Percentiles rank a stretch among this genome's conserved stretches.
Conservation (phyloP, 2,888 invertebrate genomes). For the Noctua fimbriata region DNA sequence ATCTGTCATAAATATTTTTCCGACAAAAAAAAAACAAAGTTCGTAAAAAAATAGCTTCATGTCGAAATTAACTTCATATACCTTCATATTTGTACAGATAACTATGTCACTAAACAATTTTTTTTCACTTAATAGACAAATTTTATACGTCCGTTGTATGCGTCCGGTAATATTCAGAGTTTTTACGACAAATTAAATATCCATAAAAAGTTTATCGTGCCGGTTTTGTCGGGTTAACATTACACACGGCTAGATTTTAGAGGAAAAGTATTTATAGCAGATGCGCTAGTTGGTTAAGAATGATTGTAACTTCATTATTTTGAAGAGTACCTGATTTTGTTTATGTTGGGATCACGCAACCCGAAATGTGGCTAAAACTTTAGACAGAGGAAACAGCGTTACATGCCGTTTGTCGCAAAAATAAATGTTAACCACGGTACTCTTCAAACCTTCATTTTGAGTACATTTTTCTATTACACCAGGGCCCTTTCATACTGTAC, state of each 20-base stretch:
- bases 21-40: neutral
- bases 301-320: slow-evolving; percentile 18
- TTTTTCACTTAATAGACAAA: neutral
- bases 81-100: neutral
- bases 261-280: slow-evolving; percentile 39
- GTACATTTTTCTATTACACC: slow-evolving; percentile 21
- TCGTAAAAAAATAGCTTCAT: neutral
- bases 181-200: slow-evolving; percentile 22
- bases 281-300: slow-evolving; percentile 40
- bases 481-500: slow-evolving; percentile 25
- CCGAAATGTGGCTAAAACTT: neutral
- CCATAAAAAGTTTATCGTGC: slow-evolving; percentile 11
- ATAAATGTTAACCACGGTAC: slow-evolving; percentile 19
- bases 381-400: neutral
- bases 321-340: slow-evolving; percentile 17
- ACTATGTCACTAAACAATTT: neutral
- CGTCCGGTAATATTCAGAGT: slow-evolving; percentile 5
- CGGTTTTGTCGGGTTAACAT: slow-evolving; percentile 10
- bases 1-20: slow-evolving; percentile 32
- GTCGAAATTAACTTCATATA: neutral
- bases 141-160: neutral
- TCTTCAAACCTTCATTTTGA: slow-evolving; percentile 26
- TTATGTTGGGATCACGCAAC: neutral
- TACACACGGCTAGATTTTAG: neutral
- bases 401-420: neutral